Evolutionary conservation across 2,888 invertebrate species (phyloP), one percentile per base, ranked within the genome.

Genomic region (Hypercompe scribonia): DNA sequence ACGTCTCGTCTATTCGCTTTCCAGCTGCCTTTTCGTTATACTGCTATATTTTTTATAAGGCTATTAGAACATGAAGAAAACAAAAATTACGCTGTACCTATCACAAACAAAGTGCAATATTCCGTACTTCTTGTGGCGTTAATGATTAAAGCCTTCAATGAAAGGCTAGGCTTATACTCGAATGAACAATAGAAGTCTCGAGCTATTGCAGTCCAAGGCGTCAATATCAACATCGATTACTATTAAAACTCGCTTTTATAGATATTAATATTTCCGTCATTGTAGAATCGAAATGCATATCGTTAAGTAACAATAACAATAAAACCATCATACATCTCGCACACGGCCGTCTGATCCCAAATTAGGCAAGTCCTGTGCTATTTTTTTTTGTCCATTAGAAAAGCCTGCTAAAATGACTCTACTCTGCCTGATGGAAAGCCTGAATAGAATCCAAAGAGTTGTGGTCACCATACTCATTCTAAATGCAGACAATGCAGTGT

Each of bases 1-100:
- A 74, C 74, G 79, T 81, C 75, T 65, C 67, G 70, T 74, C 71
- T 63, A 79, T 81, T 75, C 64, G 34, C 36, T 61, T 64, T 70
- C 68, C 65, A 65, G 54, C 64, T 64, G 50, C 63, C 50, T 68
- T 68, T 63, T 36, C 50, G 46, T 67, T 63, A 24, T 11, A 31
- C 28, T 28, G n/a, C 50, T 63, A 36, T n/a, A 21, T 10, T 31
- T 42, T 61, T 61, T 24, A 46, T n/a, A n/a, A n/a, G n/a, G n/a
- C n/a, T n/a, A n/a, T n/a, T n/a, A n/a, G n/a, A n/a, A n/a, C n/a
- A n/a, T n/a, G n/a, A n/a, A n/a, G n/a, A 50, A n/a, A 8, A 50
- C 18, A 24, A 50, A 50, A 2, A 18, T 7, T n/a, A 50, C 11
- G 13, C 28, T 61, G 0, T 61, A 15, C 3, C 15, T 46, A 46